Evolutionary conservation across 2,888 invertebrate species (phyloP), one percentile per base, ranked within the genome.

Genomic region (Cacoxenus indagator): DNA sequence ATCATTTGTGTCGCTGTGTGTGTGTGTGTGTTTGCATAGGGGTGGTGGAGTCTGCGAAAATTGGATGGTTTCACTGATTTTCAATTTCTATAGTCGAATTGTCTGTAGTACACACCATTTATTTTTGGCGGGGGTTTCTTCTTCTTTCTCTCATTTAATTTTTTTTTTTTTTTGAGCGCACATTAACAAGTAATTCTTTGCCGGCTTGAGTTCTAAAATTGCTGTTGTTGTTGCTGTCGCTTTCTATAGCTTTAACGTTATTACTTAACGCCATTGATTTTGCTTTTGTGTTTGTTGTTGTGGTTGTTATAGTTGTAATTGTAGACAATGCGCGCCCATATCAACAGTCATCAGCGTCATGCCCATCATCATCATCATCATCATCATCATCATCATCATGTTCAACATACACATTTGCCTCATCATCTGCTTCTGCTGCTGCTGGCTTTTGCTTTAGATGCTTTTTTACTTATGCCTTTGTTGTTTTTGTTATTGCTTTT

Each of bases 51-150:
- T 76, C 71, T 75, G 73, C 27, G 73, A 76, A 79, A 79, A 80
- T n/a, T n/a, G n/a, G n/a, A n/a, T 67, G 78, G 82, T 78, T 77
- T 81, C 73, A 76, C 82, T 75, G 78, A 76, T 81, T 81, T 78
- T 79, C 75, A 79, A 78, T 79, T 79, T 79, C 81, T 79, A 81
- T 81, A 79, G 75, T 79, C 72, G 76, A 68, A 48, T 43, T 26
- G 24, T 27, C 19, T 19, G 55, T 8, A 8, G 19, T 14, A 46
- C 45, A 45, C 22, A 59, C 6, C 26, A 22, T 9, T 19, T 11
- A 17, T 22, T 26, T 9, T 0, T 19, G 9, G 43, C 62, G 62
- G 70, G 67, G 51, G 64, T 74, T 22, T 59, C 54, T 67, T 31
- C 11, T 14, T 19, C 14, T 61, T 4, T 65, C 48, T 26, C 67